Conservation (phyloP, 2,797 vertebrate species). For the Pristis pectinata region DNA sequence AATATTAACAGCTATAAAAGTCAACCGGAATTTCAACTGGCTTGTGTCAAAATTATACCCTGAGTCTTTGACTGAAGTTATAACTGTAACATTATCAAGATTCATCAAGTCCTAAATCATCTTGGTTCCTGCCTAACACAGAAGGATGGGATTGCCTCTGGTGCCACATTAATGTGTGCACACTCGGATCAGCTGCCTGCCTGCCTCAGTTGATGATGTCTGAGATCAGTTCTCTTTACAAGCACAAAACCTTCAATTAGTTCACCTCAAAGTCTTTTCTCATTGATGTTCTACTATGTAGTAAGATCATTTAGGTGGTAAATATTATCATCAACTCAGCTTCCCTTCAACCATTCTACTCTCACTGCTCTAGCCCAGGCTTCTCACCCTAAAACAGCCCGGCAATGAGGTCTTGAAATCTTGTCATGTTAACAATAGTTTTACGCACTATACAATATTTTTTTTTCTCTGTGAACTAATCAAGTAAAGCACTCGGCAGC, state of each 20-base stretch:
- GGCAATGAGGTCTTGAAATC: not conserved
- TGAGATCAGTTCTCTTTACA: no score
- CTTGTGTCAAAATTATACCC: not conserved
- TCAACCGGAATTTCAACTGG: no score
- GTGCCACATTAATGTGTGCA: not conserved
- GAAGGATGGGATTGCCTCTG: not conserved
- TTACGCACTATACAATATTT: no score
- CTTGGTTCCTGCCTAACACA: not conserved
- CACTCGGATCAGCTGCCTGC: not conserved
- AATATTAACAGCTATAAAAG: not conserved
- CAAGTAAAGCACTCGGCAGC: no score
- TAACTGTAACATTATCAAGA: not conserved
- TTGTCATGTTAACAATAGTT: no score
- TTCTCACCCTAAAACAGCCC: not conserved
- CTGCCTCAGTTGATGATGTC: not conserved
- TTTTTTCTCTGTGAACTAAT: no score
- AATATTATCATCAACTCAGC: not conserved
- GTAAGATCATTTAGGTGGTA: not conserved
- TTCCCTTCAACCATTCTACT: not conserved
- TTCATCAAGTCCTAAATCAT: not conserved
- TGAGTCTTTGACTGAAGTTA: not conserved
- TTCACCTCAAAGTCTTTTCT: not conserved
- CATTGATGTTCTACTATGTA: not conserved
- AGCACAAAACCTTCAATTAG: not conserved
- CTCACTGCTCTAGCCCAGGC: not conserved